Conservation (phyloP, 1,140 invertebrate species). For the Bombyx mandarina region DNA sequence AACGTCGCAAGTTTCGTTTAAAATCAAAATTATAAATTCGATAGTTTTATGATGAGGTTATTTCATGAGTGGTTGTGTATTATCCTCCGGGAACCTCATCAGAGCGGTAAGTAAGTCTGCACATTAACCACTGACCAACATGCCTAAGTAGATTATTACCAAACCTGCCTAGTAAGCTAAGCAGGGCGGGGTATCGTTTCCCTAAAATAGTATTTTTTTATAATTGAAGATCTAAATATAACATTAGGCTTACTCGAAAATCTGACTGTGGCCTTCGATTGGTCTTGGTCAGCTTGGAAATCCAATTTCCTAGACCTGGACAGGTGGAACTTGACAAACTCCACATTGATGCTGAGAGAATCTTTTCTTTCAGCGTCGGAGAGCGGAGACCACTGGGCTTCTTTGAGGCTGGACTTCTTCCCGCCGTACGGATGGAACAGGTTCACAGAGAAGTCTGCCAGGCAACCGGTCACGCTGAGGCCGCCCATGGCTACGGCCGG, state of each 20-base stretch:
- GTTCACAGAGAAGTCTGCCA: conserved; percentile 97
- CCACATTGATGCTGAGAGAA: conserved; percentile 95
- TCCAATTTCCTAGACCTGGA: conserved; percentile 89
- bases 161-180: too few relatives aligned
- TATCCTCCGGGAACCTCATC: too few relatives aligned
- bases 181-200: too few relatives aligned
- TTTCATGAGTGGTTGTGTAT: too few relatives aligned
- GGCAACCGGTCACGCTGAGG: conserved; percentile 92
- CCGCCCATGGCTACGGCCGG: conserved; percentile 84
- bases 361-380: conserved; percentile 94
- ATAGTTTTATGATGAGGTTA: too few relatives aligned
- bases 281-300: conserved; percentile 76
- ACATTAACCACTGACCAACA: too few relatives aligned
- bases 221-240: too few relatives aligned
- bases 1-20: too few relatives aligned
- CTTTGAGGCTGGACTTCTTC: conserved; percentile 84
- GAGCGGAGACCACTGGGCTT: conserved; percentile 88
- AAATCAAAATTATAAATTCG: too few relatives aligned
- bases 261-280: conserved; percentile 84
- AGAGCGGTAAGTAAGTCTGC: too few relatives aligned
- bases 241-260: conserved; percentile 84
- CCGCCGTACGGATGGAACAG: conserved; percentile 98
- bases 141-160: too few relatives aligned
- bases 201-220: too few relatives aligned
- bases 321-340: conserved; percentile 97